These are phyloP conservation scores for Sycophila texana DNA, from an alignment of 2,888 invertebrate genomes.

Conservation along the genomic window DNA sequence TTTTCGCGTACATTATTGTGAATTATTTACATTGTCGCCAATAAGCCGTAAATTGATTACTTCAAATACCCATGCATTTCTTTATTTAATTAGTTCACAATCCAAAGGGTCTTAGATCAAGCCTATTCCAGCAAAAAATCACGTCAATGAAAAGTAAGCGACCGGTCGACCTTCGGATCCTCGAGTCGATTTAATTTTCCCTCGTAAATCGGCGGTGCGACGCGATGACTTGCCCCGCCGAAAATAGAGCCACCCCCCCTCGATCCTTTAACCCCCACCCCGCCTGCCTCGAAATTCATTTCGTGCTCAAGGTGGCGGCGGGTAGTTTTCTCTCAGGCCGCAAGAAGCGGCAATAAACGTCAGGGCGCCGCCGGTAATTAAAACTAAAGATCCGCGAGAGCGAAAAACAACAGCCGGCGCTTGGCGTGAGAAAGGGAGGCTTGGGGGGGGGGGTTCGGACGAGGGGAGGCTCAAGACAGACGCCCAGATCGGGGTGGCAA, in stretches of 20 bases:
- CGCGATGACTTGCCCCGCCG: constrained; percentile 4
- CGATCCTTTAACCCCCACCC: not conserved
- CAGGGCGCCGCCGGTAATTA: constrained; percentile 71
- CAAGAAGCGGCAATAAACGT: constrained; percentile 74
- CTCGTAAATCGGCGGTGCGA: constrained; percentile 32
- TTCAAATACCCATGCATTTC: not conserved
- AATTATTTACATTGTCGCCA: too few species aligned
- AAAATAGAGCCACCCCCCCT: constrained; percentile 18
- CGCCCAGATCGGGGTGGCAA: too few species aligned
- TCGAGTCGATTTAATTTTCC: constrained; percentile 50
- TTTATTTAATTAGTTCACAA: too few species aligned
- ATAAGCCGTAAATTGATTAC: too few species aligned
- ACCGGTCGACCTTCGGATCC: not conserved
- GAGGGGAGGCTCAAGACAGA: not conserved
- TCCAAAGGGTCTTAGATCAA: not conserved
- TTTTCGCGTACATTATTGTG: too few species aligned
- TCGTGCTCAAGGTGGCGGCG: not conserved
- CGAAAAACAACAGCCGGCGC: constrained; percentile 69
- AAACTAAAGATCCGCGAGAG: constrained; percentile 72
- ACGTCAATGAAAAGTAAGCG: not conserved
- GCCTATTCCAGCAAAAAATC: not conserved
- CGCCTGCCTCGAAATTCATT: constrained; percentile 34
- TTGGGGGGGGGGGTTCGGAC: constrained; percentile 15
- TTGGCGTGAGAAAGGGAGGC: constrained; percentile 52
- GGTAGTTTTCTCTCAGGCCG: constrained; percentile 56